Conservation (phyloP, 2,888 invertebrate genomes). For the Metellina segmentata region DNA sequence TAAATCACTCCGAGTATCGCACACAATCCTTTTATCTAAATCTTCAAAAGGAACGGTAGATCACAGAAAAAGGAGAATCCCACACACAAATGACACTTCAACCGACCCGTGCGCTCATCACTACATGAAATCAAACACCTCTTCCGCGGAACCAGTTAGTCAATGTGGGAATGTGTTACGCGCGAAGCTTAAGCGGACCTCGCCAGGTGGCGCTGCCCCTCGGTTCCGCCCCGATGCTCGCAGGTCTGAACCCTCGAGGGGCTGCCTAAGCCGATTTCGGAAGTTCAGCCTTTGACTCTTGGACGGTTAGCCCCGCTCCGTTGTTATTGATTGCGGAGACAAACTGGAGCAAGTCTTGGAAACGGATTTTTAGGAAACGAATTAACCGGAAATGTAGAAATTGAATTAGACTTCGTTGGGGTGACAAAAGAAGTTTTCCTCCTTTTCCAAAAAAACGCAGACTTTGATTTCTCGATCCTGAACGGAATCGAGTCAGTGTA, state of each 20-base stretch:
- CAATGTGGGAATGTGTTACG: conserved; percentile 62
- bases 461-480: too few species aligned
- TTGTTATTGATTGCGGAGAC: conserved; percentile 7
- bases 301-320: background rate
- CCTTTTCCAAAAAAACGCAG: too few species aligned
- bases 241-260: conserved; percentile 13
- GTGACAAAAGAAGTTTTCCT: too few species aligned
- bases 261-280: conserved; percentile 3
- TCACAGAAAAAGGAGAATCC: background rate
- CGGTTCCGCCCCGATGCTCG: conserved; percentile 42
- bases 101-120: background rate
- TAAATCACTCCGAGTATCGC: background rate
- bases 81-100: conserved; percentile 17
- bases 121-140: conserved; percentile 29
- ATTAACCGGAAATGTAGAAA: conserved; percentile 17
- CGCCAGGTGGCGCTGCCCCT: conserved; percentile 61
- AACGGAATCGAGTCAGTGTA: too few species aligned
- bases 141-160: conserved; percentile 47
- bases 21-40: too few species aligned
- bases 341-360: conserved; percentile 64
- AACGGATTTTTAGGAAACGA: background rate
- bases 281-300: background rate
- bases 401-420: background rate
- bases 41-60: too few species aligned
- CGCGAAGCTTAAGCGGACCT: conserved; percentile 49